Base-by-base conservation (phyloP, 2,888 invertebrate genomes). In the Hypolimnas misippus region DNA sequence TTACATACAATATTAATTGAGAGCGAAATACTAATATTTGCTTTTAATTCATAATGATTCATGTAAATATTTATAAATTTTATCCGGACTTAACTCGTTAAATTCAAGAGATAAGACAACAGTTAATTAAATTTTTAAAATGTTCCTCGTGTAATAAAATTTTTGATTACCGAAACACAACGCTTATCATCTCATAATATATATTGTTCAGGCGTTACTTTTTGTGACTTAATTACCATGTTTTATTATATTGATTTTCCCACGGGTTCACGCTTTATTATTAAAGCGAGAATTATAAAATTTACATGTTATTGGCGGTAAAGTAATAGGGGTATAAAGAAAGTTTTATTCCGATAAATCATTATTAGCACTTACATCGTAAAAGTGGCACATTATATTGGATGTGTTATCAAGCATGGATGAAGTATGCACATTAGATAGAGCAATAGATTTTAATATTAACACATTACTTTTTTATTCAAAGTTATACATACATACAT, bases 71-170 rank as follows among this genome's bases (percentile, higher is more conserved):
- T 5, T 25, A n/a, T 25, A 25, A 25, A 3, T 2, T 25, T 25
- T 3, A 3, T 25, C 25, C 25, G 25, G 5, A 25, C 25, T 25
- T 3, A 25, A 5, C 25, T 25, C 25, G 25, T 25, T 25, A 25
- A 25, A 25, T 25, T 25, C 25, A 25, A 44, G 14, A 33, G 51
- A 51, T 51, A 35, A 42, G 51, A 61, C n/a, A 16, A 16, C 31
- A 46, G 46, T 21, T 51, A 55, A 50, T 51, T 56, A 51, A 56
- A 14, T 19, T 33, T 51, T 51, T 42, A 33, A 35, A 61, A 55
- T 61, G n/a, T 50, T 61, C 52, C 40, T 57, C 57, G 52, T 21
- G 35, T 57, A 56, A 60, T 57, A 54, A 63, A 66, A 57, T 10
- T 42, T 57, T 66, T 54, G 42, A 62, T 64, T 53, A 58, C 44